A percentile compares a stretch with the other conserved stretches of the same genome.
phyloP scores from a whole-genome alignment of 1,140 invertebrate species.

The Battus philenor region DNA sequence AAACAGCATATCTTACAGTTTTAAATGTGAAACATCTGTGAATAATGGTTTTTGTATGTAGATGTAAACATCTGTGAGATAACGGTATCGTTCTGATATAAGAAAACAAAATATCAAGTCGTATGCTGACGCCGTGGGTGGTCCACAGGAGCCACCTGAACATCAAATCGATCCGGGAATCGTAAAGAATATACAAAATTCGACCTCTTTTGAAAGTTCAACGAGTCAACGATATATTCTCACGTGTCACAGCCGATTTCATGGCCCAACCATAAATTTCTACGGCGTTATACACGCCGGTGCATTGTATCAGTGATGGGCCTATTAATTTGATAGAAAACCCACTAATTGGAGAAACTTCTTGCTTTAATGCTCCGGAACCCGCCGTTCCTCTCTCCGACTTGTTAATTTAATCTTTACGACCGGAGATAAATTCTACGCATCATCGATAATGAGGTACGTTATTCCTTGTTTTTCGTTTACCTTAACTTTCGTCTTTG shows the following conservation, averaged over 20 bases:
- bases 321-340: slow-evolving; percentile 54
- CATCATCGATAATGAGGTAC: slow-evolving; percentile 25
- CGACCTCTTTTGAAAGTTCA: slow-evolving; percentile 11
- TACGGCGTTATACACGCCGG: slow-evolving; percentile 14
- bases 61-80: too few species aligned
- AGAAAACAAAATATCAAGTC: not conserved
- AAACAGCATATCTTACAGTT: too few species aligned
- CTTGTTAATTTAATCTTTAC: slow-evolving; percentile 41
- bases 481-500: slow-evolving; percentile 23
- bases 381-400: slow-evolving; percentile 22
- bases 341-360: slow-evolving; percentile 47
- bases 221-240: slow-evolving; percentile 11
- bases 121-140: slow-evolving; percentile 5
- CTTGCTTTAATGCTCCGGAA: slow-evolving; percentile 26
- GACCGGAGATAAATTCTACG: slow-evolving; percentile 31
- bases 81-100: not conserved
- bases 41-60: too few species aligned
- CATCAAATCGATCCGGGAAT: slow-evolving; percentile 7
- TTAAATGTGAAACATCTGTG: too few species aligned
- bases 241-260: slow-evolving; percentile 16
- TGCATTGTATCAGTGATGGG: slow-evolving; percentile 31
- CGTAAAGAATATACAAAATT: slow-evolving; percentile 9
- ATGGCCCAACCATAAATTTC: slow-evolving; percentile 21
- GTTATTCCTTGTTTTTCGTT: slow-evolving; percentile 18
- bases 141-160: slow-evolving; percentile 11